phyloP scores from a whole-genome alignment of 1,140 invertebrate species.

The Drosophila lowei region DNA sequence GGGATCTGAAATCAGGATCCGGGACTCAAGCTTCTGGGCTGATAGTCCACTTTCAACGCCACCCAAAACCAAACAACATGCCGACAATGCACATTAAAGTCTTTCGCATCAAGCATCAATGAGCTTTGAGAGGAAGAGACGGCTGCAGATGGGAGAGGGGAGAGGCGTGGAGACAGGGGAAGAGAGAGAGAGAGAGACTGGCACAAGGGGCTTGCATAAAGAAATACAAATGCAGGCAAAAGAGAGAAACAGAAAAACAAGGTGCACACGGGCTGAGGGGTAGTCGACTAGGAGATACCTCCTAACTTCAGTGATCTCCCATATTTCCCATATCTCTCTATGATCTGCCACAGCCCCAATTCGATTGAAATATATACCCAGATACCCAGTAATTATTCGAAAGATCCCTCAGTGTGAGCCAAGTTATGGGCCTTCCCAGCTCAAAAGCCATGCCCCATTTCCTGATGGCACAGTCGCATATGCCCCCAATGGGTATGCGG shows the following conservation, averaged over 20 bases:
- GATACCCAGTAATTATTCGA: too few species aligned
- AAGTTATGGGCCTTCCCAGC: too few species aligned
- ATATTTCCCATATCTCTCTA: too few species aligned
- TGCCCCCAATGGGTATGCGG: conserved; percentile 18
- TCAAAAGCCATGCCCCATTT: too few species aligned
- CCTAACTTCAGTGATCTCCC: too few species aligned
- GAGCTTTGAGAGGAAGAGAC: conserved; percentile 14
- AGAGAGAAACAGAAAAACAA: conserved; percentile 64
- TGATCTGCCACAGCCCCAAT: too few species aligned
- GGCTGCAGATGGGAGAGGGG: conserved; percentile 20
- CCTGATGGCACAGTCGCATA: conserved; percentile 7
- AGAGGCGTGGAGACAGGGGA: neutral
- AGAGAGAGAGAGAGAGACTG: conserved; percentile 13
- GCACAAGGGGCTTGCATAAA: conserved; percentile 62
- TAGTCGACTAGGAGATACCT: neutral
- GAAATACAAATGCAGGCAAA: conserved; percentile 43
- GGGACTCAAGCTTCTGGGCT: conserved; percentile 7
- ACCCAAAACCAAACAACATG: conserved; percentile 49
- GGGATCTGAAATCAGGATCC: conserved; percentile 5
- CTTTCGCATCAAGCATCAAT: conserved; percentile 12
- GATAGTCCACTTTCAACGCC: conserved; percentile 55
- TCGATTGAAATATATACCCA: too few species aligned
- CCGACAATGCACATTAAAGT: conserved; percentile 70
- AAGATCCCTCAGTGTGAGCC: too few species aligned
- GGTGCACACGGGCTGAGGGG: conserved; percentile 10